Evolutionary conservation across 2,113 vertebrate species (phyloP), one percentile per base, ranked within the genome.

Genomic region (Turnix velox): DNA sequence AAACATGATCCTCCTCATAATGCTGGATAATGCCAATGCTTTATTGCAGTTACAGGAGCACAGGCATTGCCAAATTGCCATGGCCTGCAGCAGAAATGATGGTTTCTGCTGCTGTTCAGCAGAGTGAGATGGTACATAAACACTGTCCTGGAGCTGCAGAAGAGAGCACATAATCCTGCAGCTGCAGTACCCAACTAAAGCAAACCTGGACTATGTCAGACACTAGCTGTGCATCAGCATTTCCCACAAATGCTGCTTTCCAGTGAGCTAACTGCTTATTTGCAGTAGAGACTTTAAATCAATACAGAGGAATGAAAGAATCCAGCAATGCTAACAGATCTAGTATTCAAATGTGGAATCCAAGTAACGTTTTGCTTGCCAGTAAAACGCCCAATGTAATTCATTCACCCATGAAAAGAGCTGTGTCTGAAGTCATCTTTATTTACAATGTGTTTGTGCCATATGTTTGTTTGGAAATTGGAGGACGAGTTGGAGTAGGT

Each of bases 361-460:
- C 95, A 84, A 94, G 92, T 92, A 91, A 65, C 23, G 6, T 87
- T 86, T 84, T 3, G 7, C 77, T 87, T 76, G 58, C 88, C 87
- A 93, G 92, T 89, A 97, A 96, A 97, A 94, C 52, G 22, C 82
- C 95, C 88, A 82, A 18, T 82, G 83, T 88, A 96, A 95, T 49
- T 84, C 92, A 96, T 88, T 96, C 92, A 72, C 79, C 81, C 90
- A 93, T 92, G 92, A 92, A 94, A 87, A 96, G 78, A 95, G 78
- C 66, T 89, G 87, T 95, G 77, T 95, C 88, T 93, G 93, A 96
- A 96, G 83, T 81, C 89, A 88, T 91, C 92, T 87, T 92, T 92
- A 95, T 94, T 92, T 95, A 92, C 69, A 95, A 90, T 84, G 84
- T 92, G 83, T 94, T 95, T 96, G 90, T 87, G 87, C 93, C 87